Percentiles rank a stretch among this genome's conserved stretches.
phyloP scores from a whole-genome alignment of 2,113 vertebrate species.

The Neogale vison region DNA sequence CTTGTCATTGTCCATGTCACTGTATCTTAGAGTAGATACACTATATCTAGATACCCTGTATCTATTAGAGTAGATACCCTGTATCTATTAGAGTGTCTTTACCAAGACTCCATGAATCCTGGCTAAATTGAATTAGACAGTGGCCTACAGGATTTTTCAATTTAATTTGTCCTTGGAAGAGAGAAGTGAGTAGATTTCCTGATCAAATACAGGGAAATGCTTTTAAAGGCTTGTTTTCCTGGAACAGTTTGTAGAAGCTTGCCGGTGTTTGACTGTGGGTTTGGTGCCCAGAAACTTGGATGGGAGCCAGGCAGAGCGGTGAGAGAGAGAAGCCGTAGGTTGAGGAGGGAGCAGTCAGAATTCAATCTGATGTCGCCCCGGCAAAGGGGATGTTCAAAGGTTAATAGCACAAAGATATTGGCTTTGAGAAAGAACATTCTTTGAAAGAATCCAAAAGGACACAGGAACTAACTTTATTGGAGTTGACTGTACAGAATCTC shows the following conservation, averaged over 20 bases:
- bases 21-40: too few species aligned
- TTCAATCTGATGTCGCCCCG: background rate
- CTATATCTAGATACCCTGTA: too few species aligned
- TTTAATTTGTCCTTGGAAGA: conserved; percentile 35
- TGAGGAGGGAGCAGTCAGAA: conserved; percentile 29
- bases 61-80: too few species aligned
- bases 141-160: background rate
- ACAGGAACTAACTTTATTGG: background rate
- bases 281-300: background rate
- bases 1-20: background rate
- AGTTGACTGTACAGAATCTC: conserved; percentile 58
- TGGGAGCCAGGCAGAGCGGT: background rate
- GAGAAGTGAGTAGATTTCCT: conserved; percentile 48
- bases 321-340: background rate
- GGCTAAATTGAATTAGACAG: conserved; percentile 9
- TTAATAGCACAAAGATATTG: conserved; percentile 57
- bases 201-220: conserved; percentile 23
- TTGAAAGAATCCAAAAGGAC: conserved; percentile 65
- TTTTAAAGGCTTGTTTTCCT: conserved; percentile 32
- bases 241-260: background rate
- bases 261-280: background rate
- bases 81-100: background rate
- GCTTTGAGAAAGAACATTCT: conserved; percentile 65
- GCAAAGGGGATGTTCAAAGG: conserved; percentile 26
- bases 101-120: background rate